Evolutionary conservation across 2,113 vertebrate species (phyloP).

Genomic region (Nerophis lumbriciformis): DNA sequence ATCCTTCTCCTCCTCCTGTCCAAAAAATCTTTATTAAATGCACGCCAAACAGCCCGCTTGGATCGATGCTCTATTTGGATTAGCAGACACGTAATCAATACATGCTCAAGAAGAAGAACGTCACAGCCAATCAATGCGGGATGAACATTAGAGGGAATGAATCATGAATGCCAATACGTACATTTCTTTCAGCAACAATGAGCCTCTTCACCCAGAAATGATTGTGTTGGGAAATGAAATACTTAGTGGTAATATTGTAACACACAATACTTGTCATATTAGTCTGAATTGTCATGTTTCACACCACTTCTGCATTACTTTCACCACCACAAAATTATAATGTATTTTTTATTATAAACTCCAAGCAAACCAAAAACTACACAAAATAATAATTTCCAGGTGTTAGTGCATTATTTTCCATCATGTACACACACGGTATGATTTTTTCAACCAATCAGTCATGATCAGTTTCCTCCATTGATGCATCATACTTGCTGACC

Average conservation of each 20-base stretch:
- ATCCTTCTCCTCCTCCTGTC: neutral
- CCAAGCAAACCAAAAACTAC: too few relatives aligned
- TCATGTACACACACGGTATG: neutral
- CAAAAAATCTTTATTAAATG: neutral
- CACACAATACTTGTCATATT: too few relatives aligned
- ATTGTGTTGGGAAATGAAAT: neutral
- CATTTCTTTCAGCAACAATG: conserved; percentile 3
- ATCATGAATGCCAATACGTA: conserved; percentile 28
- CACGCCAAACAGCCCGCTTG: neutral
- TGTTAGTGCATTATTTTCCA: too few relatives aligned
- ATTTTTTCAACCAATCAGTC: neutral
- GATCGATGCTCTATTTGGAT: conserved; percentile 23
- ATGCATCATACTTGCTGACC: too few relatives aligned
- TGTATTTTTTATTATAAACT: too few relatives aligned
- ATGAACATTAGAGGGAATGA: conserved; percentile 36
- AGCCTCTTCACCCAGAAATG: neutral
- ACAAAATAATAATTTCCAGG: too few relatives aligned
- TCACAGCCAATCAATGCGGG: conserved; percentile 22
- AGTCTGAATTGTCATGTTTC: too few relatives aligned
- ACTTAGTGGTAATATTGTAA: too few relatives aligned
- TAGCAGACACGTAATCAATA: conserved; percentile 34
- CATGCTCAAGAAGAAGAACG: conserved; percentile 22
- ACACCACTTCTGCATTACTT: too few relatives aligned
- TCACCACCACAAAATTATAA: too few relatives aligned
- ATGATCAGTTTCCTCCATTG: too few relatives aligned